phyloP scores from a whole-genome alignment of 2,888 invertebrate species.

The Netelia inedita region DNA sequence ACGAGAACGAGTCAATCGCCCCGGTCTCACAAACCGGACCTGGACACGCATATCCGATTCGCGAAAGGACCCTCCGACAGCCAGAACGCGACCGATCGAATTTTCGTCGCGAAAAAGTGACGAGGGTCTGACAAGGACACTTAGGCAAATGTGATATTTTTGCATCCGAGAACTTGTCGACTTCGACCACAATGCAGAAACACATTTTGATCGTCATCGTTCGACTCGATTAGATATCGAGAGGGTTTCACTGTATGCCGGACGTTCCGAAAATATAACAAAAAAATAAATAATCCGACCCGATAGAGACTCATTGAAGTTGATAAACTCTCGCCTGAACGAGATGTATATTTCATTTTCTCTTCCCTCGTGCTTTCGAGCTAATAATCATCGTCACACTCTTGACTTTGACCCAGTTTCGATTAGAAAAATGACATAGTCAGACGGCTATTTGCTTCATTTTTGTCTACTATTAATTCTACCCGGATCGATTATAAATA shows the following conservation, averaged over 20 bases:
- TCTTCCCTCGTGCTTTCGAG: conserved; percentile 13
- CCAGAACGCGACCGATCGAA: neutral
- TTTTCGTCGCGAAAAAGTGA: neutral
- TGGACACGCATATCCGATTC: conserved; percentile 71
- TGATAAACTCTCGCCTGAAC: neutral
- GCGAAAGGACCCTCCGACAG: conserved; percentile 51
- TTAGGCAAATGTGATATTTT: neutral
- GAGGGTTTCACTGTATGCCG: neutral
- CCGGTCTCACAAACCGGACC: conserved; percentile 71
- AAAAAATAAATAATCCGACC: neutral
- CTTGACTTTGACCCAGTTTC: conserved; percentile 3
- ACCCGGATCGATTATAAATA: neutral
- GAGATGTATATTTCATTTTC: neutral
- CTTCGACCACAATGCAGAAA: neutral
- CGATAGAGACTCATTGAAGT: neutral
- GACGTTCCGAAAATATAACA: neutral
- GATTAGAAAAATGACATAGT: neutral
- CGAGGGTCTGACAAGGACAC: neutral
- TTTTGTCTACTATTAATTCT: neutral
- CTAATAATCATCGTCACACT: conserved; percentile 17
- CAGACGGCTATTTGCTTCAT: neutral
- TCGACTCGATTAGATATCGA: neutral
- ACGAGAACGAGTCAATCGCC: conserved; percentile 4
- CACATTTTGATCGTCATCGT: neutral
- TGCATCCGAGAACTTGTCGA: neutral